Evolutionary conservation across 1,140 invertebrate genomes (phyloP).

Genomic region (Bombus breviceps): DNA sequence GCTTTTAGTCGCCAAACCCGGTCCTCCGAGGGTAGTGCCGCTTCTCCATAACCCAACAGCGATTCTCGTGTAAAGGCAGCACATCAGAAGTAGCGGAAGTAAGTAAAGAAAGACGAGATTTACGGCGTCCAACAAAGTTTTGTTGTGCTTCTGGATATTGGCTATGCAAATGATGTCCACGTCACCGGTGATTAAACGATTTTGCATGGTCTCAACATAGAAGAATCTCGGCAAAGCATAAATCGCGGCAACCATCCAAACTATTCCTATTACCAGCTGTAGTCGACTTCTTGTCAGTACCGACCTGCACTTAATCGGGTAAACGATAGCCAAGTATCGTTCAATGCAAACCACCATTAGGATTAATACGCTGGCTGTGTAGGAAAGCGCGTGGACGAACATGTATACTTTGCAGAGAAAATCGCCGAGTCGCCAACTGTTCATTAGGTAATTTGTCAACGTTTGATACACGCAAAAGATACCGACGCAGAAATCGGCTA

Average conservation of each 20-base stretch:
- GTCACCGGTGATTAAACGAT: slow-evolving; percentile 83
- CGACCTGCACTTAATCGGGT: slow-evolving; percentile 91
- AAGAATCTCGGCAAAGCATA: slow-evolving; percentile 91
- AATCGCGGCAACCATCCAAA: slow-evolving; percentile 89
- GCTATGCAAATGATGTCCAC: slow-evolving; percentile 89
- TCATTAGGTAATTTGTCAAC: slow-evolving; percentile 89
- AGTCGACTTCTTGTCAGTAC: slow-evolving; percentile 88
- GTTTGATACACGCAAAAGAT: slow-evolving; percentile 94
- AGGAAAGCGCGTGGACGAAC: slow-evolving; percentile 90
- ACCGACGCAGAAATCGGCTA: slow-evolving; percentile 92
- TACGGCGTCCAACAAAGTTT: slow-evolving; percentile 88
- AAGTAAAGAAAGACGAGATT: slow-evolving; percentile 90
- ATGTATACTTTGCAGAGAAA: slow-evolving; percentile 93
- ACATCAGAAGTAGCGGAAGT: slow-evolving; percentile 88
- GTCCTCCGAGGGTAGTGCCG: slow-evolving; percentile 57
- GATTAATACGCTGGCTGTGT: slow-evolving; percentile 92
- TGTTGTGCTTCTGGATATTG: slow-evolving; percentile 89
- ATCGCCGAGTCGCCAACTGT: slow-evolving; percentile 90
- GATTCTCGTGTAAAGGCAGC: slow-evolving; percentile 87
- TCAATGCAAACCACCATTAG: slow-evolving; percentile 92
- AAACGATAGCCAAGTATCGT: slow-evolving; percentile 91
- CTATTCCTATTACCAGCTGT: slow-evolving; percentile 87
- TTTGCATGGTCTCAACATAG: slow-evolving; percentile 87
- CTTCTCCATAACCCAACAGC: slow-evolving; percentile 89
- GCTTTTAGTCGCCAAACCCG: slow-evolving; percentile 52